Percentiles rank a stretch among this genome's conserved stretches.
Evolutionary conservation across 2,113 vertebrate species (phyloP).

Genomic region (Alexandromys fortis): DNA sequence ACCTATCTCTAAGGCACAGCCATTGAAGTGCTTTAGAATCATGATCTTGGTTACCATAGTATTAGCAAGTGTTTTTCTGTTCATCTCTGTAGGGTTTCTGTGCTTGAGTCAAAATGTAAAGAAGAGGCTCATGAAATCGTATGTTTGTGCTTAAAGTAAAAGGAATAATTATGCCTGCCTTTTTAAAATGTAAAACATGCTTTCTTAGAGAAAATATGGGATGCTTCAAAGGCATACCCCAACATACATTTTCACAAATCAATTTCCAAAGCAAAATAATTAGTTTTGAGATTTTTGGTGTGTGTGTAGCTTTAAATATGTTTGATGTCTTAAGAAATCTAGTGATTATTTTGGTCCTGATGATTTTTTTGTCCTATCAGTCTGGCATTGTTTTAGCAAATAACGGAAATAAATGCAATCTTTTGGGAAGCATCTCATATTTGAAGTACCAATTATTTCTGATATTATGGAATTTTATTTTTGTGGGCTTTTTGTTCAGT

Average conservation of each 20-base stretch:
- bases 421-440: background rate
- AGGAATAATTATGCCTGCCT: slow-evolving; percentile 23
- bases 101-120: background rate
- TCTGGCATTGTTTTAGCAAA: background rate
- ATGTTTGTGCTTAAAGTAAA: slow-evolving; percentile 29
- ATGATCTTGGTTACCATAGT: background rate
- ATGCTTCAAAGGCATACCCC: background rate
- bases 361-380: background rate
- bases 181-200: slow-evolving; percentile 35
- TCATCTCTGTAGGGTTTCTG: background rate
- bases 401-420: background rate
- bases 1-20: background rate
- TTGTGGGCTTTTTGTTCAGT: background rate
- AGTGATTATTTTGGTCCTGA: slow-evolving; percentile 45
- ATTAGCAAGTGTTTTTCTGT: background rate
- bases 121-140: background rate
- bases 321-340: slow-evolving; percentile 20
- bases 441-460: background rate
- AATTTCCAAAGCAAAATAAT: slow-evolving; percentile 16
- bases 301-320: background rate
- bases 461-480: background rate
- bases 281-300: background rate
- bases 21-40: background rate
- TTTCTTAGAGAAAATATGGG: background rate
- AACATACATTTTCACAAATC: slow-evolving; percentile 22